Conservation (phyloP, 2,888 invertebrate genomes). For the Mimas tiliae region DNA sequence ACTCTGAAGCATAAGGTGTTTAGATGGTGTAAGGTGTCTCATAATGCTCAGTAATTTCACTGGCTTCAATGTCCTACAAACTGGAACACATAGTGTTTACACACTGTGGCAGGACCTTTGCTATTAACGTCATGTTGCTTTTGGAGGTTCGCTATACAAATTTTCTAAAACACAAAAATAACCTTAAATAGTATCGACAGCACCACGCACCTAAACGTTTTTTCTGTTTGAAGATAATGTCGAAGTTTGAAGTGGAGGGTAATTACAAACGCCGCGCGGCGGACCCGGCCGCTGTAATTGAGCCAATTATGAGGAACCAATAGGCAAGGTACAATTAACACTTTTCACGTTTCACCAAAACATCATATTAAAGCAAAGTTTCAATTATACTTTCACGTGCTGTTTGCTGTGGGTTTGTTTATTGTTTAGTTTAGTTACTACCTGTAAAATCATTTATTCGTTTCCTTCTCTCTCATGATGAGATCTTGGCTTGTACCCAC, state of each 20-base stretch:
- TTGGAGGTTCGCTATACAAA: not conserved
- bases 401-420: not conserved
- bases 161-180: no score
- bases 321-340: constrained; percentile 64
- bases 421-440: not conserved
- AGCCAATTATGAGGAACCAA: constrained; percentile 75
- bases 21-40: no score
- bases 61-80: no score
- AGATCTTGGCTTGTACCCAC: not conserved
- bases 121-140: not conserved
- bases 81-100: no score
- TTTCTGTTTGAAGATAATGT: constrained; percentile 62
- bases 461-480: not conserved
- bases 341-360: constrained; percentile 23
- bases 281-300: constrained; percentile 56
- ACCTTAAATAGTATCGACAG: constrained; percentile 40
- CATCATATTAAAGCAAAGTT: not conserved
- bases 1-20: no score
- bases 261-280: constrained; percentile 60
- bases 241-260: constrained; percentile 68
- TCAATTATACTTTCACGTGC: constrained; percentile 5
- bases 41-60: no score
- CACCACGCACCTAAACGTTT: constrained; percentile 34
- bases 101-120: no score
- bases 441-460: not conserved